These are phyloP conservation scores for Popillia japonica DNA, from an alignment of 1,140 invertebrate genomes.

Conservation along the genomic window DNA sequence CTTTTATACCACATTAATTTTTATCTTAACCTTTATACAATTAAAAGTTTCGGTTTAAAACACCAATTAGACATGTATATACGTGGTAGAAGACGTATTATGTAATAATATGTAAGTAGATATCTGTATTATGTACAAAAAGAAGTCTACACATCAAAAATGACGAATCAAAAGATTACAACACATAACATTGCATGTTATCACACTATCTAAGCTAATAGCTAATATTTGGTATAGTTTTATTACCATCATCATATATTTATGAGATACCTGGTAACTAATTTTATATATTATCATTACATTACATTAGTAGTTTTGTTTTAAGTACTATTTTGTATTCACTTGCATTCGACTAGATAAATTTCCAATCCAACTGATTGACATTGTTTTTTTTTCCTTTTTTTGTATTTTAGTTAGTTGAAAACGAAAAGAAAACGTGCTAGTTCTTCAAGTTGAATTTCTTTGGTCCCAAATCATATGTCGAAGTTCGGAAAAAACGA, in stretches of 20 bases:
- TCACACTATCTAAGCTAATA: slow-evolving; percentile 27
- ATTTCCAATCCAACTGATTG: slow-evolving; percentile 17
- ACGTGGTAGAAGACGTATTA: background rate
- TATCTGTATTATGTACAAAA: slow-evolving; percentile 29
- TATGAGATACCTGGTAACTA: background rate
- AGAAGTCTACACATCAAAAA: slow-evolving; percentile 21
- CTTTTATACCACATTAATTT: background rate
- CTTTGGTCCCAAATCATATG: slow-evolving; percentile 48
- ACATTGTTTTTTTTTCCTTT: background rate
- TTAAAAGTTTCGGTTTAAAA: background rate
- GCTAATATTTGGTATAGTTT: slow-evolving; percentile 13
- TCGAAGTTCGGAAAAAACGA: slow-evolving; percentile 37
- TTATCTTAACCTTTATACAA: slow-evolving; percentile 20
- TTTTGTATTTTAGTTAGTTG: background rate
- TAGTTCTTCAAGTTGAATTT: background rate
- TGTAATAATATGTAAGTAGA: background rate
- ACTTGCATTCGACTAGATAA: slow-evolving; percentile 9
- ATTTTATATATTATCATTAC: slow-evolving; percentile 10
- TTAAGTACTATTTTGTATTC: slow-evolving; percentile 15
- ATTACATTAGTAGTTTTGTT: background rate
- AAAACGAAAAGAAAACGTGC: slow-evolving; percentile 17
- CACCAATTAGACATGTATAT: slow-evolving; percentile 16
- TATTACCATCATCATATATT: background rate
- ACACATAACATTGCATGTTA: slow-evolving; percentile 31
- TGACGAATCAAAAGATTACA: background rate